Base-by-base conservation (phyloP, 2,113 vertebrate genomes). In the Pachypanchax playfairii region DNA sequence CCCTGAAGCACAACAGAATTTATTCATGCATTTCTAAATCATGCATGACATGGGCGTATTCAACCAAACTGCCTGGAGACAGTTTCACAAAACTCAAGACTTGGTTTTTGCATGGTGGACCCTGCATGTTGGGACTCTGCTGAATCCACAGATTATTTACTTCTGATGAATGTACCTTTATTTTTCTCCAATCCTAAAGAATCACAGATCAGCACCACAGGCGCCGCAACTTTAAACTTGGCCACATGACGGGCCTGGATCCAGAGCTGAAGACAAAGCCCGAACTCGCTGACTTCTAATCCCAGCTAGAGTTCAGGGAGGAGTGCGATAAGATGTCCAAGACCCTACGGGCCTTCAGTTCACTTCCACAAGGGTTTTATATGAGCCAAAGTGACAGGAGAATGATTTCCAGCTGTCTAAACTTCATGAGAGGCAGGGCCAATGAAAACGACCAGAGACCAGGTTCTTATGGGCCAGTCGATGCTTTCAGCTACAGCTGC, bases 391-490 rank as follows among this genome's bases (percentile, higher is more conserved):
- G 46, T 83, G 79, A 86, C 62, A 63, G 20, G 9, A 48, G 29
- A 82, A 80, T n/a, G 41, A 67, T 46, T 79, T 80, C 79, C 75
- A 84, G 85, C 83, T 81, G 87, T 59, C 28, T 48, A 4, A 3
- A 54, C 57, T 59, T 77, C 51, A 74, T 25, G 3, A 50, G 65
- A 44, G 55, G 35, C 6, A 5, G 22, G 33, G 62, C 62, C 69
- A 56, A 62, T 31, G 25, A 76, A 76, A 78, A 65, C 41, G 61
- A 43, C 65, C 48, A 44, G 69, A 41, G 51, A 36, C 60, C 17
- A 50, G 74, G 46, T 70, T 58, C 58, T 4, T 28, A 10, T 0
- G 14, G 70, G 38, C 51, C 17, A 5, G 60, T 25, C 44, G 13
- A 47, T 33, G 9, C 54, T 41, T 70, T 73, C 5, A 18, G 44